Conservation (phyloP, 2,797 vertebrate genomes). For the Vespertilio murinus region DNA sequence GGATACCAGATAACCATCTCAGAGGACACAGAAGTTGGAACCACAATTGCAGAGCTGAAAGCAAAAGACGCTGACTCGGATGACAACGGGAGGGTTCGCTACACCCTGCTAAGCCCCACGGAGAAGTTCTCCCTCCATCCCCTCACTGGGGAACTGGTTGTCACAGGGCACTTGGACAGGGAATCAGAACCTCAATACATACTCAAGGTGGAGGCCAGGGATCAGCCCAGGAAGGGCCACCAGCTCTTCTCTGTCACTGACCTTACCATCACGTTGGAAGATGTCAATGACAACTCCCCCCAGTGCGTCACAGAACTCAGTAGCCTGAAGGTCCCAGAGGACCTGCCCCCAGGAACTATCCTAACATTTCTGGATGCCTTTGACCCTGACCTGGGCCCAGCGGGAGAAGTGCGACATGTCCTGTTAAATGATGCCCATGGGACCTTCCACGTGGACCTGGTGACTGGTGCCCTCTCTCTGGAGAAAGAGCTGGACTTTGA, state of each 20-base stretch:
- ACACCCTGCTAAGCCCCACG: slow-evolving; percentile 89
- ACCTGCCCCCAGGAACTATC: slow-evolving; percentile 90
- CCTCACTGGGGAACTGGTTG: slow-evolving; percentile 89
- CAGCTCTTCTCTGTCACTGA: slow-evolving; percentile 89
- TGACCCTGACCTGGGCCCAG: slow-evolving; percentile 91
- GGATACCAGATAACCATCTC: slow-evolving; percentile 89
- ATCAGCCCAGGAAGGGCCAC: slow-evolving; percentile 88
- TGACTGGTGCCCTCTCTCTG: slow-evolving; percentile 90
- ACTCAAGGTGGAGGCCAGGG: slow-evolving; percentile 91
- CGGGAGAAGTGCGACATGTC: slow-evolving; percentile 91
- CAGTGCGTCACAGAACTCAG: slow-evolving; percentile 89
- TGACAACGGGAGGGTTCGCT: slow-evolving; percentile 88
- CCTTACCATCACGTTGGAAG: slow-evolving; percentile 90
- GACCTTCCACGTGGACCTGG: slow-evolving; percentile 89
- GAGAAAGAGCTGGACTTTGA: slow-evolving; percentile 96
- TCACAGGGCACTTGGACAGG: slow-evolving; percentile 90
- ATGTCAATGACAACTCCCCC: slow-evolving; percentile 95
- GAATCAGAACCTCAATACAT: slow-evolving; percentile 89
- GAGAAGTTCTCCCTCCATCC: slow-evolving; percentile 91
- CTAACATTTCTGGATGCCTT: slow-evolving; percentile 93
- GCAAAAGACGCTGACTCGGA: slow-evolving; percentile 90
- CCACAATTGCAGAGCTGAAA: slow-evolving; percentile 87
- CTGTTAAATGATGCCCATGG: slow-evolving; percentile 89
- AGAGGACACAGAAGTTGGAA: slow-evolving; percentile 89
- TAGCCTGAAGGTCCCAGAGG: slow-evolving; percentile 92